Conservation (phyloP, 2,113 vertebrate genomes). For the Spilogale gracilis region DNA sequence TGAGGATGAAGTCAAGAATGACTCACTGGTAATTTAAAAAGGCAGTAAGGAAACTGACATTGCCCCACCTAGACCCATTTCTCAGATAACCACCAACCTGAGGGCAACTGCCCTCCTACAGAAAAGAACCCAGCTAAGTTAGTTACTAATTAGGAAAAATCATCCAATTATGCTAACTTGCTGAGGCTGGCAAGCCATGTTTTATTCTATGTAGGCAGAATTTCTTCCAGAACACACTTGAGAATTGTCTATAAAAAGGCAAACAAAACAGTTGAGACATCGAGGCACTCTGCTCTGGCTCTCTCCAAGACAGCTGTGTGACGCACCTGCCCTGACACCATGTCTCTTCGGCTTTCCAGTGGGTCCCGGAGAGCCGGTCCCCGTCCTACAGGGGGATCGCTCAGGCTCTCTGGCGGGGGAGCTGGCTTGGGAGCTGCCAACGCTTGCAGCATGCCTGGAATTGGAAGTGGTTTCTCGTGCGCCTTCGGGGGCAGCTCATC, state of each 20-base stretch:
- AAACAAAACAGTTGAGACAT: background rate
- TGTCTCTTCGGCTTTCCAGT: conserved; percentile 83
- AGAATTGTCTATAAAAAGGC: conserved; percentile 80
- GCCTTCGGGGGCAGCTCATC: conserved; percentile 64
- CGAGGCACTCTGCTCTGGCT: conserved; percentile 13
- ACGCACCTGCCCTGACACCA: background rate
- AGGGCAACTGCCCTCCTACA: conserved; percentile 78
- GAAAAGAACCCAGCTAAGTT: conserved; percentile 72
- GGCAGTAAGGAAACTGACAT: conserved; percentile 70
- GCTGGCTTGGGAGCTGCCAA: conserved; percentile 78
- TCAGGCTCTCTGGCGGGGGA: conserved; percentile 53
- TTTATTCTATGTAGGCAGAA: conserved; percentile 83
- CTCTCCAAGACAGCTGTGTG: background rate
- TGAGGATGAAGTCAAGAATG: conserved; percentile 71
- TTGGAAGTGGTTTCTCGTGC: conserved; percentile 78
- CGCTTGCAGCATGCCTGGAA: conserved; percentile 68
- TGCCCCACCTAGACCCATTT: conserved; percentile 83
- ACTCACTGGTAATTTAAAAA: conserved; percentile 78
- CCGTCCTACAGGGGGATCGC: conserved; percentile 61
- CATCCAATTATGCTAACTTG: conserved; percentile 78
- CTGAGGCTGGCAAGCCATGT: conserved; percentile 81
- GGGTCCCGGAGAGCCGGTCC: conserved; percentile 74
- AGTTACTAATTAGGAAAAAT: conserved; percentile 81
- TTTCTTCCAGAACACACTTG: conserved; percentile 67
- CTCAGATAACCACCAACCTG: conserved; percentile 82